Evolutionary conservation across 2,888 invertebrate species (phyloP).

Genomic region (Galerucella nymphaeae): DNA sequence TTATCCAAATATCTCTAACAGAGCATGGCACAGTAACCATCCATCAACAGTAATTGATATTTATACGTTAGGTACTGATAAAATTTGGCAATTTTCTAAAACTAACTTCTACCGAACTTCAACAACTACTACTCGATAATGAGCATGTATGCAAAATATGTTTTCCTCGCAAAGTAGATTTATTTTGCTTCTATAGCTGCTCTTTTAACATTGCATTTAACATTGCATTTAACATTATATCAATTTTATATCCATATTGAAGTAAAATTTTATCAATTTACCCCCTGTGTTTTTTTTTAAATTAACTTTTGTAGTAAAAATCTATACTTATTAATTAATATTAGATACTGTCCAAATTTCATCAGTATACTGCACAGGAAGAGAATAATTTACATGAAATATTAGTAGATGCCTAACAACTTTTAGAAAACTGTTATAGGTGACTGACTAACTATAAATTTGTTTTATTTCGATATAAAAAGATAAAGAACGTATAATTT

Average conservation of each 20-base stretch:
- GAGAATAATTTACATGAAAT: conserved; percentile 15
- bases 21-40: conserved; percentile 28
- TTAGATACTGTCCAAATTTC: not conserved
- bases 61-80: conserved; percentile 10
- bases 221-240: too few species aligned
- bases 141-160: not conserved
- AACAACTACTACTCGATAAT: not conserved
- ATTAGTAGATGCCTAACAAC: conserved; percentile 22
- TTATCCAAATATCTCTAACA: conserved; percentile 19
- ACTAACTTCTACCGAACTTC: not conserved
- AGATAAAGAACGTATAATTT: not conserved
- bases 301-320: not conserved
- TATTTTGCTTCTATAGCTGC: too few species aligned
- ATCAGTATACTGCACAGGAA: not conserved
- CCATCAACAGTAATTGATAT: not conserved
- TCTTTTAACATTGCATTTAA: too few species aligned
- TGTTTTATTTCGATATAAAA: conserved; percentile 9
- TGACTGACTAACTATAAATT: not conserved
- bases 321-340: not conserved
- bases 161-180: not conserved
- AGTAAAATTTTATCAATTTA: too few species aligned
- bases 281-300: not conserved
- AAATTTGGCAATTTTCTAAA: conserved; percentile 1
- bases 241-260: too few species aligned
- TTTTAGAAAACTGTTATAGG: conserved; percentile 27